These are phyloP conservation scores for Achroia grisella DNA, from an alignment of 1,140 invertebrate genomes.

Conservation along the genomic window DNA sequence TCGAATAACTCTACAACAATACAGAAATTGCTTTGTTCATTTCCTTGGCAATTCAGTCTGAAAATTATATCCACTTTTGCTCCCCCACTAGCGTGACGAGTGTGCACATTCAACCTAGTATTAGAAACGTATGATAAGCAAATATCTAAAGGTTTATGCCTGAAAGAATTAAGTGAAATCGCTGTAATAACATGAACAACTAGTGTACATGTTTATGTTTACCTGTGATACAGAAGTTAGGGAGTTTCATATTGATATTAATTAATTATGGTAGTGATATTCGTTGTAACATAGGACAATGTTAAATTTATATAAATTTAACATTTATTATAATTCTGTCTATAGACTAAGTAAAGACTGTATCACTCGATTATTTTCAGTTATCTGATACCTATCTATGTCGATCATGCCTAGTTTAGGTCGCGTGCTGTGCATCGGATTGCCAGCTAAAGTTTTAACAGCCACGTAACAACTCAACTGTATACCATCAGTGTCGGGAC, in stretches of 20 bases:
- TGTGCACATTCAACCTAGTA: conserved; percentile 35
- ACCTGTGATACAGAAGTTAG: conserved; percentile 5
- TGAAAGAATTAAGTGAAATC: conserved; percentile 41
- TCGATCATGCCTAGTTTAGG: conserved; percentile 18
- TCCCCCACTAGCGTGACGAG: conserved; percentile 38
- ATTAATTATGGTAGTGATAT: no score
- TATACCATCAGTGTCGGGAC: conserved; percentile 19
- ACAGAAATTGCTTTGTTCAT: conserved; percentile 26
- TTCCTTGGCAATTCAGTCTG: conserved; percentile 25
- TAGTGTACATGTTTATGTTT: conserved; percentile 6
- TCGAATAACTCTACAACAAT: conserved; percentile 15
- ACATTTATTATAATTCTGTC: no score
- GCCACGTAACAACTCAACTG: conserved; percentile 26
- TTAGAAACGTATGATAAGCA: conserved; percentile 49
- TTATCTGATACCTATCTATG: neutral
- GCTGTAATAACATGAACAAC: conserved; percentile 16
- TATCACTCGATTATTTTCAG: no score
- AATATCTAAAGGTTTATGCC: conserved; percentile 49
- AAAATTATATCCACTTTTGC: conserved; percentile 30
- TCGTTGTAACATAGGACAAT: no score
- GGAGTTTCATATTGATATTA: neutral
- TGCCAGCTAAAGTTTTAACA: conserved; percentile 27
- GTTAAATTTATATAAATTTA: no score
- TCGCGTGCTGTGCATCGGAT: conserved; percentile 27
- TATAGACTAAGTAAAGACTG: no score